Percentiles rank a stretch among this genome's conserved stretches.
These are phyloP conservation scores for Eumeta japonica DNA, from an alignment of 1,140 invertebrate species.

Conservation along the genomic window DNA sequence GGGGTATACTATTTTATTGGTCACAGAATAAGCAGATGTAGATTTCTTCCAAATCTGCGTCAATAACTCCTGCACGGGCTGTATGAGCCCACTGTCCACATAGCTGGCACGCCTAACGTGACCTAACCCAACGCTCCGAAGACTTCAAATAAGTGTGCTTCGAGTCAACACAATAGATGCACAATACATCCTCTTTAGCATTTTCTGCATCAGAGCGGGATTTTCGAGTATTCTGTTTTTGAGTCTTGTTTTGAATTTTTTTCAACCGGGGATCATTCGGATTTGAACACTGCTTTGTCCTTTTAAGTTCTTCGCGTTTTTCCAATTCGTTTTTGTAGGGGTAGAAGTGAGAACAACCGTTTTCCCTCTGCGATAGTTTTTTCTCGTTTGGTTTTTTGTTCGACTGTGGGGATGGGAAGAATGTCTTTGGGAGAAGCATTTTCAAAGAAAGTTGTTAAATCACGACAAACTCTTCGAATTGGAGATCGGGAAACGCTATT, in stretches of 20 bases:
- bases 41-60: slow-evolving; percentile 21
- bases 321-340: slow-evolving; percentile 24
- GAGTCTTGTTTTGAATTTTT: background rate
- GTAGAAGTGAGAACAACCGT: slow-evolving; percentile 25
- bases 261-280: no score
- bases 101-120: slow-evolving; percentile 21
- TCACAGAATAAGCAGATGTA: slow-evolving; percentile 23
- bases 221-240: slow-evolving; percentile 7
- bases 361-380: no score
- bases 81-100: slow-evolving; percentile 29
- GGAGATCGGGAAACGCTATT: slow-evolving; percentile 5
- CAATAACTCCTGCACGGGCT: slow-evolving; percentile 25
- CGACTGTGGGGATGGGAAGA: slow-evolving; percentile 15
- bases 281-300: slow-evolving; percentile 12
- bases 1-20: slow-evolving; percentile 12
- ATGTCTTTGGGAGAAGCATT: no score
- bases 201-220: slow-evolving; percentile 9
- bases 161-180: slow-evolving; percentile 20
- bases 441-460: no score
- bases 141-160: slow-evolving; percentile 23
- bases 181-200: slow-evolving; percentile 21
- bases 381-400: no score
- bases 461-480: no score
- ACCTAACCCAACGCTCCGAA: slow-evolving; percentile 28
- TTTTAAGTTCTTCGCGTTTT: slow-evolving; percentile 19